Evolutionary conservation across 2,113 vertebrate genomes (phyloP).

Genomic region (Mus pahari): DNA sequence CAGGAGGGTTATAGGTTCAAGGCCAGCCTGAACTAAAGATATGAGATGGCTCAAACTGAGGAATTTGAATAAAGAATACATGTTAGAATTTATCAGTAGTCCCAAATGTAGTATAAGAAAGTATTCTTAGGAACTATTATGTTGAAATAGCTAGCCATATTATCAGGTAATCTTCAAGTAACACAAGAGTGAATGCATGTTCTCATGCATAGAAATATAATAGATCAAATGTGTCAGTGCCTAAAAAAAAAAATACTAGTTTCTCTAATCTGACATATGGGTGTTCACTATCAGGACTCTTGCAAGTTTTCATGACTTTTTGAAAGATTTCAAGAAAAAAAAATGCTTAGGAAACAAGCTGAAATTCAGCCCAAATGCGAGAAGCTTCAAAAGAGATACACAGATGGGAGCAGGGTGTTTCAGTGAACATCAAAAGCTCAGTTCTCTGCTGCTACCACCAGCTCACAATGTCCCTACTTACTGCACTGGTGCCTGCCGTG

Average conservation of each 20-base stretch:
- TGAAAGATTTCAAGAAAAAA: conserved; percentile 36
- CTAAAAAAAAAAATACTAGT: not conserved
- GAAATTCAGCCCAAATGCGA: not conserved
- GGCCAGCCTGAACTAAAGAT: not conserved
- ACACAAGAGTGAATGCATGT: not conserved
- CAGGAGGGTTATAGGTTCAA: not conserved
- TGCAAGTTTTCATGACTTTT: not conserved
- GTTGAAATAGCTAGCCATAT: not conserved
- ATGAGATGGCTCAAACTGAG: not conserved
- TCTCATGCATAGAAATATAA: not conserved
- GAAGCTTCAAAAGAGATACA: not conserved
- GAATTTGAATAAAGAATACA: not conserved
- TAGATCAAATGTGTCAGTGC: not conserved
- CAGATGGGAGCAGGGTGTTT: not conserved
- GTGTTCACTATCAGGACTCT: not conserved
- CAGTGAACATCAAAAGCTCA: not conserved
- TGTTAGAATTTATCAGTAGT: conserved; percentile 7
- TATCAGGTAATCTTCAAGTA: not conserved
- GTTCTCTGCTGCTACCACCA: not conserved
- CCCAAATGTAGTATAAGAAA: conserved; percentile 6
- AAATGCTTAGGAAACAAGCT: not conserved
- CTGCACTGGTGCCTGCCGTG: not conserved
- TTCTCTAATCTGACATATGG: not conserved
- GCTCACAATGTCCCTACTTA: not conserved
- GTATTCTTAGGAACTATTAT: conserved; percentile 28